Percentiles rank a stretch among this genome's conserved stretches.
Conservation (phyloP, 2,888 invertebrate species). For the Geophilus truncorum region DNA sequence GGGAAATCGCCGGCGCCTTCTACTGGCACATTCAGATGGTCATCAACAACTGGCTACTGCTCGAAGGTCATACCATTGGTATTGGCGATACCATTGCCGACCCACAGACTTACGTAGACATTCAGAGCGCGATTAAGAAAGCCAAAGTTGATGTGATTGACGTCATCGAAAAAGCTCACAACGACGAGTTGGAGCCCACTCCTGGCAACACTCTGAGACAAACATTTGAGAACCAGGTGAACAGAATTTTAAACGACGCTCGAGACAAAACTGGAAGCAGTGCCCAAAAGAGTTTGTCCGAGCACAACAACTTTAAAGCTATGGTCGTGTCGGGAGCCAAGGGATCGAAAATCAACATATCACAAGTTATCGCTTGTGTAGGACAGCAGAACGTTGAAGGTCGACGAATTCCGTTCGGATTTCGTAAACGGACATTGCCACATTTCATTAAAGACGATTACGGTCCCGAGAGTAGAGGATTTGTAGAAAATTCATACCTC, state of each 20-base stretch:
- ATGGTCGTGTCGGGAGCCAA: conserved; percentile 99
- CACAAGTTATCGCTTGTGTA: conserved; percentile 98
- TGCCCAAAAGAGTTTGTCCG: conserved; percentile 97
- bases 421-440: conserved; percentile 94
- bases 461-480: conserved; percentile 98
- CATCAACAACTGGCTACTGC: conserved; percentile 93
- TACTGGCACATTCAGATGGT: conserved; percentile 99
- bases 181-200: too few species aligned
- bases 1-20: conserved; percentile 72
- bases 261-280: conserved; percentile 99
- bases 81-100: conserved; percentile 89
- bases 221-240: conserved; percentile 99
- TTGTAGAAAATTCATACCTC: conserved; percentile 99
- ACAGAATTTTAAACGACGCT: conserved; percentile 98
- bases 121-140: conserved; percentile 95
- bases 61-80: conserved; percentile 63
- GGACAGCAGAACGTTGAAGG: conserved; percentile 99
- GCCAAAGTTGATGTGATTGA: conserved; percentile 99
- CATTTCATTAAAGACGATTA: conserved; percentile 99
- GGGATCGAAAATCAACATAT: conserved; percentile 99
- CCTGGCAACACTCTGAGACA: conserved; percentile 98
- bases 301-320: conserved; percentile 98
- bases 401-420: conserved; percentile 99
- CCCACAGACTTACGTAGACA: conserved; percentile 95
- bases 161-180: too few species aligned